Evolutionary conservation across 2,888 invertebrate species (phyloP).

Genomic region (Leptinotarsa rubiginosa): DNA sequence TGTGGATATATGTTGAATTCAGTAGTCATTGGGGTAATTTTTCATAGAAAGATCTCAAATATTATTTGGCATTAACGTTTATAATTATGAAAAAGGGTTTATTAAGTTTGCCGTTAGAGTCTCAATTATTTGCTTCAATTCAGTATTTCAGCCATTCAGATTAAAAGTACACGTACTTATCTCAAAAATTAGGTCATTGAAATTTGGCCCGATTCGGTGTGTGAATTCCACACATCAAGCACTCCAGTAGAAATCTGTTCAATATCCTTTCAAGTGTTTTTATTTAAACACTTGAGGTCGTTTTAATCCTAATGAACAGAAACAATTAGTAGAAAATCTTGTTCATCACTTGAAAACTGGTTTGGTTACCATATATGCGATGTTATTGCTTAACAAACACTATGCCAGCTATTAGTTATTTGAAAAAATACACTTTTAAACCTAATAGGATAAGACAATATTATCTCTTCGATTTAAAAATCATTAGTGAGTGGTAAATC

Average conservation of each 20-base stretch:
- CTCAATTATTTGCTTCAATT: too few species aligned
- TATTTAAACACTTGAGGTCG: conserved; percentile 10
- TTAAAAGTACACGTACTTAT: too few species aligned
- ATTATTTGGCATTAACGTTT: too few species aligned
- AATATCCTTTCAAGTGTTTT: conserved; percentile 15
- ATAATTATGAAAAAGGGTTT: too few species aligned
- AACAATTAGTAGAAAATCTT: conserved; percentile 33
- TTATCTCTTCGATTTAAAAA: conserved; percentile 32
- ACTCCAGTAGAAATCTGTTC: conserved; percentile 1
- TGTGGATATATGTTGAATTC: too few species aligned
- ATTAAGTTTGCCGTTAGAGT: too few species aligned
- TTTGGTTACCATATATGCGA: conserved; percentile 32
- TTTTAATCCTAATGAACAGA: conserved; percentile 26
- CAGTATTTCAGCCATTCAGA: too few species aligned
- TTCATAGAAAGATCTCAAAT: too few species aligned
- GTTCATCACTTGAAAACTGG: conserved; percentile 31
- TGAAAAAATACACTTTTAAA: conserved; percentile 30
- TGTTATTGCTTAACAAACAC: conserved; percentile 34
- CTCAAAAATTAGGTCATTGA: not conserved
- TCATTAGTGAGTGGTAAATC: conserved; percentile 2
- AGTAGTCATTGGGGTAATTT: too few species aligned
- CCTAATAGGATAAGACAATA: conserved; percentile 33
- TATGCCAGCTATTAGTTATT: conserved; percentile 23
- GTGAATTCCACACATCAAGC: not conserved
- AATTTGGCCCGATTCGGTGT: not conserved